Evolutionary conservation across 2,888 invertebrate genomes (phyloP).

Genomic region (Rhaphigaster nebulosa): DNA sequence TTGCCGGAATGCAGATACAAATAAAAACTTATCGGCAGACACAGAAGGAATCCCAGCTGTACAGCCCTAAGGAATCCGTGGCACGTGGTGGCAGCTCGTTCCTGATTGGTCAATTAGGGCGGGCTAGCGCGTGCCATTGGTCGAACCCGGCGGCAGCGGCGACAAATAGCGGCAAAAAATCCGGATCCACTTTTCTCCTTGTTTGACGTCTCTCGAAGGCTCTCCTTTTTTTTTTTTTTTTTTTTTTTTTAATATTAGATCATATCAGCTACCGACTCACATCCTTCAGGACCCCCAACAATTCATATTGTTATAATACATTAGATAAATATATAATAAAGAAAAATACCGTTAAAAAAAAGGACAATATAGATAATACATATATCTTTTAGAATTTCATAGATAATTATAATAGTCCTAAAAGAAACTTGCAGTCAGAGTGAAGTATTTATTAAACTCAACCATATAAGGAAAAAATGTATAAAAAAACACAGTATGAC

Average conservation of each 20-base stretch:
- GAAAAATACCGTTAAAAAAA: too few relatives aligned
- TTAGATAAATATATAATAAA: too few relatives aligned
- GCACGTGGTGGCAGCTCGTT: background rate
- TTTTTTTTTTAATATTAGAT: background rate
- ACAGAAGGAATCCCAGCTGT: background rate
- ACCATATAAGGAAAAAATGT: too few relatives aligned
- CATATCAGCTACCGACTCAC: background rate
- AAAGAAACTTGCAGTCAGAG: too few relatives aligned
- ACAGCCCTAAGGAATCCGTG: background rate
- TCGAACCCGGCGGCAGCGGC: background rate
- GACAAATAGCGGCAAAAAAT: conserved; percentile 46
- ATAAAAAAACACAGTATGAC: too few relatives aligned
- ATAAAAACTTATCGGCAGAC: conserved; percentile 16
- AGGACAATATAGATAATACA: too few relatives aligned
- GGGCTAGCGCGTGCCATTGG: conserved; percentile 43
- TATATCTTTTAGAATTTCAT: too few relatives aligned
- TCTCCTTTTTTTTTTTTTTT: background rate
- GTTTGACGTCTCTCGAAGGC: background rate
- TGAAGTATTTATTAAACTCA: too few relatives aligned
- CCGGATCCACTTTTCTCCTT: background rate
- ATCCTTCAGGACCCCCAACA: background rate
- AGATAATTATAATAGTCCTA: too few relatives aligned
- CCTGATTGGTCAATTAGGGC: conserved; percentile 40
- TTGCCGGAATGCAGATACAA: conserved; percentile 1
- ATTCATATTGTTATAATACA: too few relatives aligned